These are phyloP conservation scores for Drosophila tristis DNA, from an alignment of 1,140 invertebrate genomes.

Conservation along the genomic window DNA sequence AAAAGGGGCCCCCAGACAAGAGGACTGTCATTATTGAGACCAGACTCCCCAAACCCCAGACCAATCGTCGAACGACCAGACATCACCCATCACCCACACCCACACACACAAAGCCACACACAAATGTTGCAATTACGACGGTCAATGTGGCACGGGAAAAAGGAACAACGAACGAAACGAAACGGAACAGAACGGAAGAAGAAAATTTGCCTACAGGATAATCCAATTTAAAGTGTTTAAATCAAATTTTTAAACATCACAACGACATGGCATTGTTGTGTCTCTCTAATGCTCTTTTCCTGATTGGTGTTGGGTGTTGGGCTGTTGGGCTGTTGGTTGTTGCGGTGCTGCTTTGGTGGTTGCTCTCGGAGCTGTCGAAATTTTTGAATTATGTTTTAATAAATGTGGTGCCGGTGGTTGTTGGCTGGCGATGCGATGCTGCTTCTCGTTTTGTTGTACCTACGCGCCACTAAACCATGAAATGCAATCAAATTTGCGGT, in stretches of 20 bases:
- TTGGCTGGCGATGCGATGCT: constrained; percentile 12
- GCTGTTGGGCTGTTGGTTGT: too few relatives aligned
- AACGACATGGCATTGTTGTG: constrained; percentile 63
- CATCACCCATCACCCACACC: constrained; percentile 17
- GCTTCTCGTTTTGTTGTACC: constrained; percentile 66
- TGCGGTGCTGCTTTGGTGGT: constrained; percentile 13
- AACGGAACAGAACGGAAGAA: constrained; percentile 14
- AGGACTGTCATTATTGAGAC: constrained; percentile 70
- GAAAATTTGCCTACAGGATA: constrained; percentile 80
- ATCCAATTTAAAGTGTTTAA: constrained; percentile 84
- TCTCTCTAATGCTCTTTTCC: constrained; percentile 13
- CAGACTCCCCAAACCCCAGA: too few relatives aligned
- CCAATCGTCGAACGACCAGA: constrained; percentile 10
- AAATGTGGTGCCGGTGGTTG: constrained; percentile 60
- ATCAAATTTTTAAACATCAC: constrained; percentile 81
- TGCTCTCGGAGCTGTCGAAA: constrained; percentile 55
- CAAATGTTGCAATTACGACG: constrained; percentile 78
- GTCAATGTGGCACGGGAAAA: constrained; percentile 41
- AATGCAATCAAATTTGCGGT: constrained; percentile 84
- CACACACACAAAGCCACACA: constrained; percentile 51
- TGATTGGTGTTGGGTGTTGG: constrained; percentile 5
- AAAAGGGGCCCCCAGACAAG: constrained; percentile 35
- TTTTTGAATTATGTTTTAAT: constrained; percentile 83
- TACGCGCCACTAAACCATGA: constrained; percentile 78
- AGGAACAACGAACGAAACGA: constrained; percentile 26